These are phyloP conservation scores for Micromys minutus DNA, from an alignment of 2,113 vertebrate genomes.

Conservation along the genomic window DNA sequence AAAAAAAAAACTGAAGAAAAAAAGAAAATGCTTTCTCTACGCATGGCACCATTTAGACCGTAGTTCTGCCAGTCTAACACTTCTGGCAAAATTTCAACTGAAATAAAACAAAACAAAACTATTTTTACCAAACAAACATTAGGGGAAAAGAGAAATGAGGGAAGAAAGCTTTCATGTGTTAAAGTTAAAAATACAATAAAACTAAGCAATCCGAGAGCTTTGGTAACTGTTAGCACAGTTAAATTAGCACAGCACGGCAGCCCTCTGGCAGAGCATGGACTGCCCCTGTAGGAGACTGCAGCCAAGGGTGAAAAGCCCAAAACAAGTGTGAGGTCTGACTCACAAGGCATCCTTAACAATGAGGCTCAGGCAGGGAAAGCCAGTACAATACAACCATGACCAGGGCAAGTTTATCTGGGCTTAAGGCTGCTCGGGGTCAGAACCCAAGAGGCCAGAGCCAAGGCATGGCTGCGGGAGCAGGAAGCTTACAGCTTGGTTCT, in stretches of 20 bases:
- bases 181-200: neutral
- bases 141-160: neutral
- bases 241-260: neutral
- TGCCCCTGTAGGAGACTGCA: too few relatives aligned
- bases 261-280: neutral
- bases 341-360: neutral
- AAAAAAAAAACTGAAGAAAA: neutral
- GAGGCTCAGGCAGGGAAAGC: fast-evolving
- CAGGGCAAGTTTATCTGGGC: neutral
- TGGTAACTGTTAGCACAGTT: neutral
- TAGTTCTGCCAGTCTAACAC: neutral
- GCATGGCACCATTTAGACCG: neutral
- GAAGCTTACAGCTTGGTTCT: neutral
- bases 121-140: constrained; percentile 9
- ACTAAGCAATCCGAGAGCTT: neutral
- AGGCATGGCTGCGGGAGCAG: neutral
- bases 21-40: neutral
- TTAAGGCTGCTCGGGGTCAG: neutral
- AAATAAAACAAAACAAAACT: neutral
- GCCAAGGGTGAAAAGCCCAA: neutral
- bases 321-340: neutral
- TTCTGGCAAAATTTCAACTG: neutral
- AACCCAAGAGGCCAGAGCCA: neutral
- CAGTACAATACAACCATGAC: neutral
- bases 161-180: neutral